Base-by-base conservation (phyloP, 2,797 vertebrate genomes). In the Muscicapa striata region DNA sequence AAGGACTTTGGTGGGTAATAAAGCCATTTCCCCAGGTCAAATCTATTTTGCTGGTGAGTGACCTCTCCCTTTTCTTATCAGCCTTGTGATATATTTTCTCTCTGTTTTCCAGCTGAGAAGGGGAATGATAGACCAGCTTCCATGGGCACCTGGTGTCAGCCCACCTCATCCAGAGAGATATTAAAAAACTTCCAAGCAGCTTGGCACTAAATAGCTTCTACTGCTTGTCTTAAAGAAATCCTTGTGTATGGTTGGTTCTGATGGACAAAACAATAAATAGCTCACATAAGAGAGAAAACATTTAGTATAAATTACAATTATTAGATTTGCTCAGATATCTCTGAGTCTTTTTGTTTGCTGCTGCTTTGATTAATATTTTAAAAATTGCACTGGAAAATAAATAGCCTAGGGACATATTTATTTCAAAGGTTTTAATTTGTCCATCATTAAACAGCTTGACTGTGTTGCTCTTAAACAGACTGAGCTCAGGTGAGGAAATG, bases 281-380 rank as follows among this genome's bases (percentile, higher is more conserved):
- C 49, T 63, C 5, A 3, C 32, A 24, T 11, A 59, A 62, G 21
- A 75, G 5, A 52, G 43, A 59, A 75, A 91, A 58, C 0, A 2
- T 57, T 66, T 78, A 68, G 54, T 54, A 9, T 14, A 45, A 49
- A 40, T 84, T 75, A 54, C 75, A 90, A 81, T 68, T 74, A 55
- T 58, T 82, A 41, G 19, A 24, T 74, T 85, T 92, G 10, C 41
- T 84, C n/a, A 85, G 40, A 51, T 14, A 32, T 61, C 23, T 82
- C 41, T 34, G 48, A 52, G 15, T 58, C 29, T 41, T 74, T 67
- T 70, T 90, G 45, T 76, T 91, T 95, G 79, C 67, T 90, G 21
- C 48, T 86, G 34, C 48, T 95, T 93, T 90, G 73, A 73, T 91
- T 86, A 48, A n/a, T 57, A 52, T 82, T 93, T 88, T 86, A 54